These are phyloP conservation scores for Ditula angustiorana DNA, from an alignment of 2,888 invertebrate species.

Conservation along the genomic window DNA sequence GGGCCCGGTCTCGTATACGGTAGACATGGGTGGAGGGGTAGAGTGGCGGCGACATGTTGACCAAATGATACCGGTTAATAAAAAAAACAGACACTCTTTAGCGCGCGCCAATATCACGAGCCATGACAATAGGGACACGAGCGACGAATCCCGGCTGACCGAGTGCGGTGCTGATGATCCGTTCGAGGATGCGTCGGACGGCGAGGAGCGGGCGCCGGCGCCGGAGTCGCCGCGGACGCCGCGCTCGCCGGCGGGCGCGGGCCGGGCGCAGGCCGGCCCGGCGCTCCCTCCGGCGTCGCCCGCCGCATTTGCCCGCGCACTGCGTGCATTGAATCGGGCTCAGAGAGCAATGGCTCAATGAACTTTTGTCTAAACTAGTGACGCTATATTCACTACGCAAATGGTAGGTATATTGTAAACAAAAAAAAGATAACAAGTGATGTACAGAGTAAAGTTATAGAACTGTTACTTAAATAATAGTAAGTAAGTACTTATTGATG, in stretches of 20 bases:
- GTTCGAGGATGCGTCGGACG: too few relatives aligned
- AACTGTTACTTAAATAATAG: neutral
- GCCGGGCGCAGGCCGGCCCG: neutral
- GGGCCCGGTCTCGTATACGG: too few relatives aligned
- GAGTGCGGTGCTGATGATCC: too few relatives aligned
- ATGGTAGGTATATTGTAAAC: neutral
- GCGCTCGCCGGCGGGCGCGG: neutral
- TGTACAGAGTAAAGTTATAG: neutral
- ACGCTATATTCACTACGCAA: neutral
- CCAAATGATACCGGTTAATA: too few relatives aligned
- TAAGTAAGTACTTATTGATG: neutral
- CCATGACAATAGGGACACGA: too few relatives aligned
- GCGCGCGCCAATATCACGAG: too few relatives aligned
- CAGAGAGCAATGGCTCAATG: neutral
- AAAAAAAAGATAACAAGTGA: neutral
- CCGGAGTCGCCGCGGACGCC: neutral
- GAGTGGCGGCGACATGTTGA: too few relatives aligned
- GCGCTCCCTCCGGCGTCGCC: neutral
- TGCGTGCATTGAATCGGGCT: slow-evolving; percentile 8
- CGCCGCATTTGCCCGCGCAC: neutral
- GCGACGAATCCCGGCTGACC: too few relatives aligned
- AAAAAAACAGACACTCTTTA: too few relatives aligned
- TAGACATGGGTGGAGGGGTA: too few relatives aligned
- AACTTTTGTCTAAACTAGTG: neutral
- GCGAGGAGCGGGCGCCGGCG: neutral